These are phyloP conservation scores for Halcyon malimbica DNA, from an alignment of 2,113 vertebrate genomes.

Conservation along the genomic window DNA sequence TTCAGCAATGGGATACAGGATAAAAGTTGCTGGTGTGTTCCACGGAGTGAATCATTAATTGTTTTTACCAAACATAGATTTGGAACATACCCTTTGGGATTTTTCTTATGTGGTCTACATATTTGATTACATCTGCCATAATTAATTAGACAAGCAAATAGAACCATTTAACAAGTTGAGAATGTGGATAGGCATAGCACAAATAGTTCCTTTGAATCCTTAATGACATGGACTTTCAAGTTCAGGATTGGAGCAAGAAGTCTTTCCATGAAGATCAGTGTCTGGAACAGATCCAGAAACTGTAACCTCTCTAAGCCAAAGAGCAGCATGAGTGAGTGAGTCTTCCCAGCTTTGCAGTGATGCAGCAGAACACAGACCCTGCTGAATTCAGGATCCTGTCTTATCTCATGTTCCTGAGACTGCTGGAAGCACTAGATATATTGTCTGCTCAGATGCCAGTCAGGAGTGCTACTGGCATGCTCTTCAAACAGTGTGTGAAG, in stretches of 20 bases:
- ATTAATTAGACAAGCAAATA: background rate
- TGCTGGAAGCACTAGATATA: background rate
- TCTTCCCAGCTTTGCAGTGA: background rate
- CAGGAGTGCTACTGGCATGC: background rate
- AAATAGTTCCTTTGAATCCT: background rate
- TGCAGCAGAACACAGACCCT: background rate
- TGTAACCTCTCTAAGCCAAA: background rate
- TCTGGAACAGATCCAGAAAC: background rate
- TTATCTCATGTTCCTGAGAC: background rate
- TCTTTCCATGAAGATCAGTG: background rate
- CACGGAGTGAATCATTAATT: background rate
- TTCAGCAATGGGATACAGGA: background rate
- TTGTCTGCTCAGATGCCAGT: background rate
- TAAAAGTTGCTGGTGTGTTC: background rate
- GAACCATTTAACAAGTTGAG: background rate
- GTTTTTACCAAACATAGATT: background rate
- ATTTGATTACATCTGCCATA: background rate
- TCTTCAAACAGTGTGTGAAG: background rate
- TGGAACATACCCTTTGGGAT: background rate
- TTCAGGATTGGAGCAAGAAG: background rate
- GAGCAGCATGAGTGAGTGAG: fast-evolving
- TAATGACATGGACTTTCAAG: background rate
- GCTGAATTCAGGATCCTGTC: background rate
- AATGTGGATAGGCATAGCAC: background rate
- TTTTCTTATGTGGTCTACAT: background rate